Conservation (phyloP, 2,797 vertebrate genomes). For the Crotalus adamanteus region DNA sequence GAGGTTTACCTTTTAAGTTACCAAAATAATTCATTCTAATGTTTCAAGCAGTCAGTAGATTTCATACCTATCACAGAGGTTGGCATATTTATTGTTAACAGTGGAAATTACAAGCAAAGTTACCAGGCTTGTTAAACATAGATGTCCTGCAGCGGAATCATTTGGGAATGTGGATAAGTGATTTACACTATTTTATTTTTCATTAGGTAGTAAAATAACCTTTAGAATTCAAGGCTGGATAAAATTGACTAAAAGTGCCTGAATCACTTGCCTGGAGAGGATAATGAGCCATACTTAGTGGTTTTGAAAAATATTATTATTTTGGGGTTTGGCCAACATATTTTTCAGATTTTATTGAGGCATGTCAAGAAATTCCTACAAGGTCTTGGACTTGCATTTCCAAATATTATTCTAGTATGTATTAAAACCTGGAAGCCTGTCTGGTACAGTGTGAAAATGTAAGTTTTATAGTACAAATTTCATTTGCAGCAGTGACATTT, state of each 20-base stretch:
- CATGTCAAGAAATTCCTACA: constrained; percentile 3
- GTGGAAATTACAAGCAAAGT: not conserved
- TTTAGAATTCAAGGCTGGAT: not conserved
- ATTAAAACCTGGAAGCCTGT: not conserved
- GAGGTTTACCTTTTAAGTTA: not conserved
- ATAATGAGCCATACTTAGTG: not conserved
- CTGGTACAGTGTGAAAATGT: not conserved
- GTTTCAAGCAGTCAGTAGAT: not conserved
- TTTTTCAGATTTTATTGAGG: constrained; percentile 3
- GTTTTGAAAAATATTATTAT: not conserved
- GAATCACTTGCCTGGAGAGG: constrained; percentile 11
- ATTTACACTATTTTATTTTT: constrained; percentile 9
- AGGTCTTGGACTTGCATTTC: not conserved
- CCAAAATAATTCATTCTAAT: not conserved
- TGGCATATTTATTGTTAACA: constrained; percentile 1
- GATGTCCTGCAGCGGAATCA: not conserved
- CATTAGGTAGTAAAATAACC: not conserved
- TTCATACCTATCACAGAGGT: not conserved
- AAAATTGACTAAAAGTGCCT: not conserved
- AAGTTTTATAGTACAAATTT: not conserved
- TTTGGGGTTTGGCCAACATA: not conserved
- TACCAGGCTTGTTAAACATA: not conserved
- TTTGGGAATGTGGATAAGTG: not conserved
- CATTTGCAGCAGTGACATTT: not conserved
- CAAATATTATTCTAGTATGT: not conserved